phyloP scores from a whole-genome alignment of 2,888 invertebrate species.

The Dicyrtomina minuta region DNA sequence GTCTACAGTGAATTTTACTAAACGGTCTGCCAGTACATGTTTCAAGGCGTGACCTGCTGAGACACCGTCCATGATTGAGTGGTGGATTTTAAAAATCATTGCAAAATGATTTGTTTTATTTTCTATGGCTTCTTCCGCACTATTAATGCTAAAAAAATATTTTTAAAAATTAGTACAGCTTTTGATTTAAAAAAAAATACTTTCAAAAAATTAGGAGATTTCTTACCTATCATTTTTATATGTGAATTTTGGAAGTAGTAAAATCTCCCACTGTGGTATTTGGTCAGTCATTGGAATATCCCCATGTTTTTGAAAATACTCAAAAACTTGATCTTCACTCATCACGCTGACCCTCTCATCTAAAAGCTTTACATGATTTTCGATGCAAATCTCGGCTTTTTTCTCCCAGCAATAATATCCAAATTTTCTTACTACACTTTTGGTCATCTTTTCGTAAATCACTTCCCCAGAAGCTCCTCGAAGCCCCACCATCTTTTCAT shows the following conservation, averaged over 20 bases:
- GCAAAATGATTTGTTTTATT: no score
- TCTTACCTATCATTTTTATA: slow-evolving; percentile 36
- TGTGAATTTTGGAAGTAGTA: slow-evolving; percentile 44
- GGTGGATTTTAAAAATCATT: no score
- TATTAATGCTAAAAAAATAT: no score
- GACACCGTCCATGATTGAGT: slow-evolving; percentile 49
- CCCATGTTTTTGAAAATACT: slow-evolving; percentile 39
- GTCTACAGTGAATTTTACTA: slow-evolving; percentile 43
- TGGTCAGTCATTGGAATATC: slow-evolving; percentile 43
- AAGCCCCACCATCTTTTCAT: slow-evolving; percentile 34
- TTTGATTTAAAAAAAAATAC: no score
- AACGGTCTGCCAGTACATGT: slow-evolving; percentile 45
- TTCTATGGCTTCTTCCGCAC: no score
- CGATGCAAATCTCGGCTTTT: slow-evolving; percentile 37
- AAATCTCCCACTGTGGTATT: slow-evolving; percentile 49
- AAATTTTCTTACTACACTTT: slow-evolving; percentile 40
- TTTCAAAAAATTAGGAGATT: no score
- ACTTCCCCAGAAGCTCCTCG: background rate
- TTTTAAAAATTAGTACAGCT: slow-evolving; percentile 47
- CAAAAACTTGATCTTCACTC: slow-evolving; percentile 42
- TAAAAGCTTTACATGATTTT: slow-evolving; percentile 41
- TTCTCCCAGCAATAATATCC: slow-evolving; percentile 49
- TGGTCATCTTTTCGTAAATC: slow-evolving; percentile 46
- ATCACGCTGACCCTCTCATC: slow-evolving; percentile 27
- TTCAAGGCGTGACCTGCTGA: slow-evolving; percentile 45